These are phyloP conservation scores for Carterocephalus palaemon DNA, from an alignment of 2,888 invertebrate species.

Conservation along the genomic window DNA sequence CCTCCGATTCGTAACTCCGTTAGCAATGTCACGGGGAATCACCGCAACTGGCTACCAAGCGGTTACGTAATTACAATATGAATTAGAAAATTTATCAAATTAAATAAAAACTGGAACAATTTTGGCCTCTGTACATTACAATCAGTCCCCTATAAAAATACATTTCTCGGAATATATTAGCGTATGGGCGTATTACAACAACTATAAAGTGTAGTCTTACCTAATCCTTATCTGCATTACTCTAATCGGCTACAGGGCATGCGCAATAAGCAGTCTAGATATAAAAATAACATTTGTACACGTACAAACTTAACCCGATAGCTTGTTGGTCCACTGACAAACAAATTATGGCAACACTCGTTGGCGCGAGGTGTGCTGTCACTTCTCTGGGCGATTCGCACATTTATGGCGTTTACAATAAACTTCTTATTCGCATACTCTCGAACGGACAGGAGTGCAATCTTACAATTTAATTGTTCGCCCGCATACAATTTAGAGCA, in stretches of 20 bases:
- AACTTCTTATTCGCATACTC: conserved; percentile 3
- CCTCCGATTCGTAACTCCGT: too few species aligned
- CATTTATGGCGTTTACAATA: conserved; percentile 4
- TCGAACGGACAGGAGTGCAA: conserved; percentile 1
- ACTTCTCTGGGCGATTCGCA: not conserved
- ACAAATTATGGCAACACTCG: conserved; percentile 27
- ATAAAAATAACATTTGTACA: conserved; percentile 31
- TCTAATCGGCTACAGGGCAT: conserved; percentile 20
- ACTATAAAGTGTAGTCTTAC: conserved; percentile 9
- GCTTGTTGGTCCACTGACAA: conserved; percentile 29
- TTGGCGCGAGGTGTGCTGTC: conserved; percentile 11
- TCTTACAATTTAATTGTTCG: conserved; percentile 15
- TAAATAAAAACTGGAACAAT: conserved; percentile 22
- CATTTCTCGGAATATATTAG: conserved; percentile 22
- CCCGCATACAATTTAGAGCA: conserved; percentile 10
- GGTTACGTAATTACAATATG: conserved; percentile 9
- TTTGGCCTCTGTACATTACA: conserved; percentile 34
- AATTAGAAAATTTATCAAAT: conserved; percentile 22
- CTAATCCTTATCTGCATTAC: conserved; percentile 17
- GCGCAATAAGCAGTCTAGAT: conserved; percentile 27
- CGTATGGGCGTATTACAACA: conserved; percentile 15
- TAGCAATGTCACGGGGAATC: too few species aligned
- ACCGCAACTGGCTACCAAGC: conserved; percentile 18
- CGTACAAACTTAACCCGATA: conserved; percentile 26
- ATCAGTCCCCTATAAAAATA: conserved; percentile 36